Evolutionary conservation across 2,888 invertebrate species (phyloP).

Genomic region (Anodontia alba): DNA sequence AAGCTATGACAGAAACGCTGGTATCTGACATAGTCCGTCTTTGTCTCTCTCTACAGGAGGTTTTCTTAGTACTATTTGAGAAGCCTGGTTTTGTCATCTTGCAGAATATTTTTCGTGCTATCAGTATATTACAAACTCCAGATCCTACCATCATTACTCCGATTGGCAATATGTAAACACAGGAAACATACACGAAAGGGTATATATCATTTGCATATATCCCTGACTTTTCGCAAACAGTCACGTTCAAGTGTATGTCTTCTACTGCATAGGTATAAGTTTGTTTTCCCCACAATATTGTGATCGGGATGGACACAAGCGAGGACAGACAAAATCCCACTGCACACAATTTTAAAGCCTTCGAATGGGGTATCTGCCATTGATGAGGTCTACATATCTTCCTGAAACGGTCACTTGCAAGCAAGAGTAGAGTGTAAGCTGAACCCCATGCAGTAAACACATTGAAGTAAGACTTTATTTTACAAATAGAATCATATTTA

Average conservation of each 20-base stretch:
- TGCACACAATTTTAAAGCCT: slow-evolving; percentile 20
- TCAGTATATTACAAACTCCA: neutral
- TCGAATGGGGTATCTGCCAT: slow-evolving; percentile 36
- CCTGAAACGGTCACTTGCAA: slow-evolving; percentile 68
- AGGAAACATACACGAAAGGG: slow-evolving; percentile 31
- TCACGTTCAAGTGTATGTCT: slow-evolving; percentile 14
- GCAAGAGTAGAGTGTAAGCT: slow-evolving; percentile 61
- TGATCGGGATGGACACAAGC: slow-evolving; percentile 22
- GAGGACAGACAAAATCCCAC: slow-evolving; percentile 4
- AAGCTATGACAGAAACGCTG: neutral
- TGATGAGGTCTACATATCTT: slow-evolving; percentile 70
- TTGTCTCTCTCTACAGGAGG: neutral
- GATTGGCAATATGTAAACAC: slow-evolving; percentile 27
- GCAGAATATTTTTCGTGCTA: neutral
- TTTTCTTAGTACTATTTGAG: neutral
- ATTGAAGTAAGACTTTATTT: no score
- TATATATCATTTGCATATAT: slow-evolving; percentile 15
- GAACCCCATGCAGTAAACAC: slow-evolving; percentile 49
- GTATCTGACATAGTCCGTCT: neutral
- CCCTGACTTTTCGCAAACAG: slow-evolving; percentile 41
- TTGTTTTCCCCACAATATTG: no score
- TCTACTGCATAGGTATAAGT: slow-evolving; percentile 23
- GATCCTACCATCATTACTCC: slow-evolving; percentile 20
- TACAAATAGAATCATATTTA: slow-evolving; percentile 27
- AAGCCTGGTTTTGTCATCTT: neutral